Evolutionary conservation across 2,797 vertebrate species (phyloP).

Genomic region (Gymnoscopelus braueri): DNA sequence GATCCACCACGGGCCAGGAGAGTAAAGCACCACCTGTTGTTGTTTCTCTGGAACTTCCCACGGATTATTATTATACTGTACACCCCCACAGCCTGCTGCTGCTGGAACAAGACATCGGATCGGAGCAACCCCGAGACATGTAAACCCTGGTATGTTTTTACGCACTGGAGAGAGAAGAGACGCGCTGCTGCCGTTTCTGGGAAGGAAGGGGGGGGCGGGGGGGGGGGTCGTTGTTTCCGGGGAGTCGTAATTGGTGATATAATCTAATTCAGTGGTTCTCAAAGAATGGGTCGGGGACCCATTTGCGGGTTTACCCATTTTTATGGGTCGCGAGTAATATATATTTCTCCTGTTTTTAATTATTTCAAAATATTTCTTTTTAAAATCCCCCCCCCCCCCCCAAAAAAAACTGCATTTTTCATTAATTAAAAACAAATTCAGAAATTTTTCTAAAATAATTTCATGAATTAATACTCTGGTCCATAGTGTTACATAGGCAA

Average conservation of each 20-base stretch:
- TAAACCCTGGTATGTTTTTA: slow-evolving; percentile 46
- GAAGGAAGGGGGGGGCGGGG: slow-evolving; percentile 11
- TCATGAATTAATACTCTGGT: too few relatives aligned
- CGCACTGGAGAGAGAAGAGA: neutral
- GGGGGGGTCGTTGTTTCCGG: neutral
- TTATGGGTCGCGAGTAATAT: too few relatives aligned
- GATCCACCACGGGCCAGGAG: slow-evolving; percentile 20
- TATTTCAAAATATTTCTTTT: too few relatives aligned
- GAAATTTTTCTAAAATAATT: too few relatives aligned
- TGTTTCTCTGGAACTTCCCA: slow-evolving; percentile 43
- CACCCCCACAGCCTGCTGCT: slow-evolving; percentile 15
- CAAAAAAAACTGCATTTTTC: too few relatives aligned
- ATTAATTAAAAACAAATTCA: too few relatives aligned
- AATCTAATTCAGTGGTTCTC: too few relatives aligned
- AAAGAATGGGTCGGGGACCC: too few relatives aligned
- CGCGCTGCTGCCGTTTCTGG: slow-evolving; percentile 20
- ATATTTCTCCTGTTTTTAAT: too few relatives aligned
- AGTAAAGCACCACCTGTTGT: slow-evolving; percentile 68
- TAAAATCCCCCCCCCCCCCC: too few relatives aligned
- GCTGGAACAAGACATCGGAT: slow-evolving; percentile 30
- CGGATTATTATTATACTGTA: slow-evolving; percentile 25
- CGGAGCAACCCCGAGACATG: slow-evolving; percentile 33
- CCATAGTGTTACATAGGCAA: too few relatives aligned
- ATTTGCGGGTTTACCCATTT: too few relatives aligned
- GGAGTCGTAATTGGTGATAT: neutral